A percentile compares a stretch with the other conserved stretches of the same genome.
phyloP scores from a whole-genome alignment of 2,113 vertebrate genomes.

The Stercorarius parasiticus region DNA sequence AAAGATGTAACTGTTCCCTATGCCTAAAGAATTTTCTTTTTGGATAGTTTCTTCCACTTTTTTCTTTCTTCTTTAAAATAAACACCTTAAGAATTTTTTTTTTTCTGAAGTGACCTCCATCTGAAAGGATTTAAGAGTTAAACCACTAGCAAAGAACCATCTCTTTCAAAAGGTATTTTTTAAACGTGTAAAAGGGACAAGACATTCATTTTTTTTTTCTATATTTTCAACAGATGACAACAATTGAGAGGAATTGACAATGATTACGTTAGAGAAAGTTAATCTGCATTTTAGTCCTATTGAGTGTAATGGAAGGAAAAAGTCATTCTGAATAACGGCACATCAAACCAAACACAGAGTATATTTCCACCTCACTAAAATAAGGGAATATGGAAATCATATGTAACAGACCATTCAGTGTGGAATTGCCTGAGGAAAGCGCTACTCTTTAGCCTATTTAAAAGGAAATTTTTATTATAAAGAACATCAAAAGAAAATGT shows the following conservation, averaged over 20 bases:
- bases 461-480: neutral
- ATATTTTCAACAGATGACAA: neutral
- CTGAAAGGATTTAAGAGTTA: neutral
- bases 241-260: neutral
- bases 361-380: neutral
- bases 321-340: neutral
- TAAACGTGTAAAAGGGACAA: neutral
- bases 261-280: neutral
- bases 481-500: neutral
- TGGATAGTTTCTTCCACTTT: neutral
- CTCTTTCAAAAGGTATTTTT: neutral
- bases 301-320: neutral
- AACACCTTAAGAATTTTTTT: neutral
- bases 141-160: neutral
- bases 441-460: neutral
- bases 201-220: accelerated
- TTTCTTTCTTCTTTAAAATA: neutral
- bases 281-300: neutral
- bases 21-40: neutral
- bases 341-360: neutral
- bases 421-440: neutral
- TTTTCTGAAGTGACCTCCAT: neutral
- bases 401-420: neutral
- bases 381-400: neutral
- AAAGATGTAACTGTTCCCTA: neutral